Evolutionary conservation across 2,797 vertebrate species (phyloP).

Genomic region (Botia almorhae): DNA sequence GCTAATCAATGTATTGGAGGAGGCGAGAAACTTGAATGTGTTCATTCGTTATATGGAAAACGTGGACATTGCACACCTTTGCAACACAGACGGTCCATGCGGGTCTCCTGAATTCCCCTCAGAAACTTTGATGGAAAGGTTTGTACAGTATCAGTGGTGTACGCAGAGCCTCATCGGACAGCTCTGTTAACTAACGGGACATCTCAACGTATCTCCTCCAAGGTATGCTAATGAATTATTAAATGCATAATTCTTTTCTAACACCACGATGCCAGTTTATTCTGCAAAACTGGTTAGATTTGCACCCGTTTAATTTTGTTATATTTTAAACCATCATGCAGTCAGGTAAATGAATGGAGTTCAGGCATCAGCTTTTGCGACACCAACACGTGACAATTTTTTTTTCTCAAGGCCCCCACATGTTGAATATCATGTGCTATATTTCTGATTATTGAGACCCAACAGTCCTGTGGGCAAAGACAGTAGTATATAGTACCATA

Average conservation of each 20-base stretch:
- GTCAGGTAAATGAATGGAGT: background rate
- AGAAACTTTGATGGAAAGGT: slow-evolving; percentile 69
- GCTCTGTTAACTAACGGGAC: slow-evolving; percentile 64
- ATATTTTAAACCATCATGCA: background rate
- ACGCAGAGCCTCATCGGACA: slow-evolving; percentile 70
- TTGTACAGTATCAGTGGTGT: slow-evolving; percentile 63
- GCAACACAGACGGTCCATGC: slow-evolving; percentile 71
- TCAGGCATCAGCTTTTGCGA: slow-evolving; percentile 11
- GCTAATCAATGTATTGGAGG: slow-evolving; percentile 50
- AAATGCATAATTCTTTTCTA: background rate
- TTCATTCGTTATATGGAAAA: slow-evolving; percentile 54
- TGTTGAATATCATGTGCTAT: slow-evolving; percentile 1
- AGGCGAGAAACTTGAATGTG: slow-evolving; percentile 55
- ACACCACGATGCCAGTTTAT: background rate
- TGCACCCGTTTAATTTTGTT: background rate
- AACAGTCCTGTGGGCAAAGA: background rate
- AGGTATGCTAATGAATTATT: slow-evolving; percentile 69
- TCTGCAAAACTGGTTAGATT: background rate
- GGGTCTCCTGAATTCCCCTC: slow-evolving; percentile 61
- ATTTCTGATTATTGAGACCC: background rate
- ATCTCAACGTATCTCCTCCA: slow-evolving; percentile 71
- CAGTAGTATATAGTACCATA: too few species aligned
- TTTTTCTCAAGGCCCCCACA: background rate
- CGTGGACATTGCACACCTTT: slow-evolving; percentile 52
- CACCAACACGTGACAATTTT: slow-evolving; percentile 9